Conservation (phyloP, 2,888 invertebrate genomes). For the Gnatocerus cornutus region DNA sequence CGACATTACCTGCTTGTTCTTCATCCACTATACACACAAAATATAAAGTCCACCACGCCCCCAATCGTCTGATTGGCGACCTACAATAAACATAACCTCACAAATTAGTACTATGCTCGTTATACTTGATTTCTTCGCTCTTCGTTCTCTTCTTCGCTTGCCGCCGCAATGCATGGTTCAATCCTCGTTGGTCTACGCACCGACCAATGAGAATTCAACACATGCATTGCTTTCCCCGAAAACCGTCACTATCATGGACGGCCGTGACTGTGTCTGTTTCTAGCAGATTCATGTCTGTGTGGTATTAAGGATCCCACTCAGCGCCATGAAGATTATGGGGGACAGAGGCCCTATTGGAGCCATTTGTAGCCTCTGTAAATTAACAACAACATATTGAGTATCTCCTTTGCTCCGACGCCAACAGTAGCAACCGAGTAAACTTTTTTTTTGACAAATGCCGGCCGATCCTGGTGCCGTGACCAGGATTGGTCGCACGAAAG, state of each 20-base stretch:
- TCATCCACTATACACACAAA: conserved; percentile 20
- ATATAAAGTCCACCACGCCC: conserved; percentile 1
- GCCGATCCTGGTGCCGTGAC: conserved; percentile 4
- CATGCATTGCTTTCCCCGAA: conserved; percentile 45
- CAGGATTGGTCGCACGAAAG: conserved; percentile 10
- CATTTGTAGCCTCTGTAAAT: conserved; percentile 71
- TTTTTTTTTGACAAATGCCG: conserved; percentile 38
- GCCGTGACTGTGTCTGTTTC: conserved; percentile 46
- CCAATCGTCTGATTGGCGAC: conserved; percentile 17
- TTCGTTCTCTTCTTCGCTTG: conserved; percentile 29
- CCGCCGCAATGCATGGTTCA: conserved; percentile 54
- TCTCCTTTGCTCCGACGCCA: conserved; percentile 54
- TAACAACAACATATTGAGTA: conserved; percentile 71
- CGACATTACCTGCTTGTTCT: conserved; percentile 46
- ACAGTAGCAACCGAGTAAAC: conserved; percentile 47
- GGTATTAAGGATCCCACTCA: conserved; percentile 61
- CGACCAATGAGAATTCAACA: conserved; percentile 35
- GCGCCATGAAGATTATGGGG: conserved; percentile 61
- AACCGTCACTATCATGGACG: conserved; percentile 44
- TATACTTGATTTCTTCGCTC: conserved; percentile 32
- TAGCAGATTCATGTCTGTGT: conserved; percentile 59
- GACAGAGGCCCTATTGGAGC: conserved; percentile 59
- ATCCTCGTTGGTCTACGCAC: conserved; percentile 35
- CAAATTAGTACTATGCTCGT: conserved; percentile 44
- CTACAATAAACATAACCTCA: conserved; percentile 50